phyloP scores from a whole-genome alignment of 1,140 invertebrate species.

The Dysdera silvatica region DNA sequence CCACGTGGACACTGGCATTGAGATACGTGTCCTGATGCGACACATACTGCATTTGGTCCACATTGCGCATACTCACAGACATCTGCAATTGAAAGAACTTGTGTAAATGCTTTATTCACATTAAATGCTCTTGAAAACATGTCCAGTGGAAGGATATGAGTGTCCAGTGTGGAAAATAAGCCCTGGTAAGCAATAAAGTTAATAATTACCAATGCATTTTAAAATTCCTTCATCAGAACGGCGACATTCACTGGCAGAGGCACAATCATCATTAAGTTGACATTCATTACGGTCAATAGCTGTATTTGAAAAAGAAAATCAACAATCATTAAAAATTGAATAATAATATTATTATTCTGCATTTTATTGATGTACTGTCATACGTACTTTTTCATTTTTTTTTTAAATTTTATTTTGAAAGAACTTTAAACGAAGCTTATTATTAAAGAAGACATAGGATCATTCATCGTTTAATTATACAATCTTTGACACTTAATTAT shows the following conservation, averaged over 20 bases:
- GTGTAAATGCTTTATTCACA: not conserved
- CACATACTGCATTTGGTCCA: constrained; percentile 65
- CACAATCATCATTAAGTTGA: constrained; percentile 28
- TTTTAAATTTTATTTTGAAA: too few species aligned
- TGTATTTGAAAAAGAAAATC: constrained; percentile 6
- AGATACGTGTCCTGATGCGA: constrained; percentile 76
- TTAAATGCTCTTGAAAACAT: not conserved
- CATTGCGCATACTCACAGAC: constrained; percentile 68
- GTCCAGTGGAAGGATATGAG: not conserved
- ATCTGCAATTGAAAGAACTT: constrained; percentile 49
- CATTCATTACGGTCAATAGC: constrained; percentile 33
- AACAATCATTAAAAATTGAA: too few species aligned
- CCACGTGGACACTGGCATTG: constrained; percentile 80
- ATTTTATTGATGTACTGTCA: too few species aligned
- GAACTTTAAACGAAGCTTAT: too few species aligned
- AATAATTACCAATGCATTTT: constrained; percentile 28
- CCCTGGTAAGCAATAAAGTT: not conserved
- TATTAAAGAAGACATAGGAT: too few species aligned
- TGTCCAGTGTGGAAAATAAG: not conserved
- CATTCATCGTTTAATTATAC: too few species aligned
- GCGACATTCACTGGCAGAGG: constrained; percentile 22
- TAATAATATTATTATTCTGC: too few species aligned
- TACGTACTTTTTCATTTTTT: too few species aligned
- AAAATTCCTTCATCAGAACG: constrained; percentile 24
- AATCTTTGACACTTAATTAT: too few species aligned